Evolutionary conservation across 2,888 invertebrate genomes (phyloP), one percentile per base, ranked within the genome.

Genomic region (Drosophila atripex): DNA sequence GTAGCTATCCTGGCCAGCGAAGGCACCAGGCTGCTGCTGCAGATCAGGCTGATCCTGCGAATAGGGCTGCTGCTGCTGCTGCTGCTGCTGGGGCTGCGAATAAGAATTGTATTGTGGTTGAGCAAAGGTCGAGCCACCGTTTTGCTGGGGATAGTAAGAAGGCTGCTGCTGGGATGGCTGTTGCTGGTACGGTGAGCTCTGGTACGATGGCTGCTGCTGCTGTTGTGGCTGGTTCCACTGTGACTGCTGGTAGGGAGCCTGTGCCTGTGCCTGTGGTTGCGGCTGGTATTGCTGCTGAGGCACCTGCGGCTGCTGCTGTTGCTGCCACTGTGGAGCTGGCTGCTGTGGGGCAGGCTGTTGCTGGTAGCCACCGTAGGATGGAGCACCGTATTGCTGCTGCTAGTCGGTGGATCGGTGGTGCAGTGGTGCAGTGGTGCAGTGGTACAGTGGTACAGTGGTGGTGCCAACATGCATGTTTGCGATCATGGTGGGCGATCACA

Each of bases 41-140:
- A 78, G 83, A 76, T 89, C 89, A 54, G 80, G 76, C 71, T 90
- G 89, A 80, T 89, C 89, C 72, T 78, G 90, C 53, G 88, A 89
- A 74, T 85, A 84, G 49, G 78, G 73, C 77, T 72, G 70, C 53
- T 64, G 83, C 7, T 7, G 77, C 60, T 74, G 78, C 23, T 74
- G 79, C 55, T 76, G 79, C 54, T 80, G 84, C 43, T 77, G 87
- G 61, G 89, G 91, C 90, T 90, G 90, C 88, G 90, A 90, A 90
- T 90, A 90, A 90, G 90, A 90, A 91, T 91, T 90, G 85, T 90
- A 90, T 87, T 88, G 90, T 30, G 82, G 85, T 89, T 83, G 89
- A 87, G 88, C 88, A 79, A 71, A 77, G 76, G 57, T 75, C 71
- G 80, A 64, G 57, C 83, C 83, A 87, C 71, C 82, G 86, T 89